A percentile compares a stretch with the other conserved stretches of the same genome.
phyloP scores from a whole-genome alignment of 2,888 invertebrate genomes.

The Tubulanus polymorphus region DNA sequence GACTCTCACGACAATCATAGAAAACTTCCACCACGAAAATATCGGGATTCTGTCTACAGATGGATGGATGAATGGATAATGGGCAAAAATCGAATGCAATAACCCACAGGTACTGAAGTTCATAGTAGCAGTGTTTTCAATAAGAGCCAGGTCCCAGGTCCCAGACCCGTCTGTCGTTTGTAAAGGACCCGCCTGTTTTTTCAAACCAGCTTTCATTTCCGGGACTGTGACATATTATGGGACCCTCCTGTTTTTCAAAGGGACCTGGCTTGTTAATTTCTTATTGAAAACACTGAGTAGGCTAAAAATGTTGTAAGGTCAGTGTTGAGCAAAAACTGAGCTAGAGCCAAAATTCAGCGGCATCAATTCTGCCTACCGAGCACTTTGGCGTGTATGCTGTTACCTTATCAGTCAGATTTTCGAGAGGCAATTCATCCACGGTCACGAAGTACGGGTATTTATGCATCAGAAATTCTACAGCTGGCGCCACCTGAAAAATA shows the following conservation, averaged over 20 bases:
- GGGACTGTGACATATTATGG: neutral
- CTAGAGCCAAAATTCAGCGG: neutral
- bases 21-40: no score
- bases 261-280: neutral
- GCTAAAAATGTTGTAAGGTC: no score
- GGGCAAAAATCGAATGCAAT: no score
- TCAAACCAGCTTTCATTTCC: neutral
- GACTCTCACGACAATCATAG: no score
- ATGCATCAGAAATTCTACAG: conserved; percentile 67
- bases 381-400: no score
- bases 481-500: conserved; percentile 61
- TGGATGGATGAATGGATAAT: no score
- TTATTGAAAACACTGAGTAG: no score
- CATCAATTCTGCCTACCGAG: neutral
- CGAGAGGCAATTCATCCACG: conserved; percentile 69
- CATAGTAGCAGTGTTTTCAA: no score
- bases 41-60: no score
- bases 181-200: conserved; percentile 4
- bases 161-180: no score
- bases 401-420: conserved; percentile 65
- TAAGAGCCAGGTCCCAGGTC: no score
- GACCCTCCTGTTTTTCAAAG: neutral
- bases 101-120: no score
- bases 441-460: conserved; percentile 73
- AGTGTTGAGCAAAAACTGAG: neutral